Percentiles rank a stretch among this genome's conserved stretches.
phyloP scores from a whole-genome alignment of 2,888 invertebrate species.

The Erebia aethiops region DNA sequence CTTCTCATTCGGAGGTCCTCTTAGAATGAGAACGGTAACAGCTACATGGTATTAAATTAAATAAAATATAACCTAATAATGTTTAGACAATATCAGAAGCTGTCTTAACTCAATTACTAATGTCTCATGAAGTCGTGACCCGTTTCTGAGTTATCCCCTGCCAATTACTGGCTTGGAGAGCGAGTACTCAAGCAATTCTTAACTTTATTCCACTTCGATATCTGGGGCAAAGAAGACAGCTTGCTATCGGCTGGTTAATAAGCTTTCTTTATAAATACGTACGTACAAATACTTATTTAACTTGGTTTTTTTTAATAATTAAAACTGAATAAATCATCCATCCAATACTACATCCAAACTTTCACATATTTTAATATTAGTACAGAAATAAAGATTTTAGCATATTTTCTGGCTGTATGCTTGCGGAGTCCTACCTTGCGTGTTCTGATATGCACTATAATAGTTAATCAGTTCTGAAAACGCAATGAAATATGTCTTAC shows the following conservation, averaged over 20 bases:
- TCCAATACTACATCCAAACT: no score
- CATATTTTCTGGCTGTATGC: no score
- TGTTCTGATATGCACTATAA: no score
- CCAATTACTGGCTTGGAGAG: constrained; percentile 10
- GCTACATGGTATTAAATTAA: background rate
- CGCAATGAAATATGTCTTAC: no score
- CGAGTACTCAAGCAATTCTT: constrained; percentile 2
- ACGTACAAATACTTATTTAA: background rate
- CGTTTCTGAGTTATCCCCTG: constrained; percentile 14
- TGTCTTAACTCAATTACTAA: background rate
- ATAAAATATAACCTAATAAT: background rate
- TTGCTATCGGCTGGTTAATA: background rate
- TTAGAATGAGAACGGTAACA: background rate
- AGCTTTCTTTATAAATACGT: background rate
- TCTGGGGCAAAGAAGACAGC: constrained; percentile 8
- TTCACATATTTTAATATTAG: no score
- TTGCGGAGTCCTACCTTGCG: no score
- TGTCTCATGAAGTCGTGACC: constrained; percentile 4
- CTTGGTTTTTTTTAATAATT: no score
- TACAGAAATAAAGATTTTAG: no score
- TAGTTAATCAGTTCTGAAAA: no score
- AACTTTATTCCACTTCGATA: constrained; percentile 8
- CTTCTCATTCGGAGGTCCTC: no score
- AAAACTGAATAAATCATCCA: no score
- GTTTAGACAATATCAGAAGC: background rate